Percentiles rank a stretch among this genome's conserved stretches.
Evolutionary conservation across 2,113 vertebrate genomes (phyloP).

Genomic region (Clupea harengus): DNA sequence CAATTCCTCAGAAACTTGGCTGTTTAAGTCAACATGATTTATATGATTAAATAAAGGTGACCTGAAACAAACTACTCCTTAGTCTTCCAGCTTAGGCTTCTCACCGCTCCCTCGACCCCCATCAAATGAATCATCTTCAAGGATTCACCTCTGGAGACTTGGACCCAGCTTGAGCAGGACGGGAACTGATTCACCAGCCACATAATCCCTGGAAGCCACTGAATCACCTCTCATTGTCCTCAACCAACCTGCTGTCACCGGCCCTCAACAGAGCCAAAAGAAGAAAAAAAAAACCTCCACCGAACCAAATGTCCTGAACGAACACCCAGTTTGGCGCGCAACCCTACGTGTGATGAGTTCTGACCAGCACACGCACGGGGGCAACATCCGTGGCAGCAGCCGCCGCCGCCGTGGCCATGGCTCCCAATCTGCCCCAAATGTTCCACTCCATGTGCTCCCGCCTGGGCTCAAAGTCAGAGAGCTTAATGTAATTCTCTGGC

Average conservation of each 20-base stretch:
- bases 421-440: conserved; percentile 51
- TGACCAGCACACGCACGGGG: background rate
- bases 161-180: background rate
- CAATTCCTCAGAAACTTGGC: background rate
- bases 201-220: background rate
- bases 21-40: background rate
- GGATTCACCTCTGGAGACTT: background rate
- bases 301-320: background rate
- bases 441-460: conserved; percentile 56
- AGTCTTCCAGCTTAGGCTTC: background rate
- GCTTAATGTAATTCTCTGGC: conserved; percentile 68
- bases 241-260: background rate
- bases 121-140: background rate
- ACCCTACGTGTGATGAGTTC: background rate
- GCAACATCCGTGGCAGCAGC: background rate
- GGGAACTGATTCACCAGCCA: background rate
- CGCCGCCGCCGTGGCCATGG: background rate
- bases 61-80: background rate
- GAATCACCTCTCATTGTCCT: background rate
- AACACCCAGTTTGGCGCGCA: too few species aligned
- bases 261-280: too few species aligned
- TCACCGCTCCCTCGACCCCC: background rate
- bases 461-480: conserved; percentile 57
- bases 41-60: background rate
- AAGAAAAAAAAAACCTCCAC: background rate